Base-by-base conservation (phyloP, 37 sponge, comb jelly and placozoan genomes). In the Diacarnus erythraeanus region DNA sequence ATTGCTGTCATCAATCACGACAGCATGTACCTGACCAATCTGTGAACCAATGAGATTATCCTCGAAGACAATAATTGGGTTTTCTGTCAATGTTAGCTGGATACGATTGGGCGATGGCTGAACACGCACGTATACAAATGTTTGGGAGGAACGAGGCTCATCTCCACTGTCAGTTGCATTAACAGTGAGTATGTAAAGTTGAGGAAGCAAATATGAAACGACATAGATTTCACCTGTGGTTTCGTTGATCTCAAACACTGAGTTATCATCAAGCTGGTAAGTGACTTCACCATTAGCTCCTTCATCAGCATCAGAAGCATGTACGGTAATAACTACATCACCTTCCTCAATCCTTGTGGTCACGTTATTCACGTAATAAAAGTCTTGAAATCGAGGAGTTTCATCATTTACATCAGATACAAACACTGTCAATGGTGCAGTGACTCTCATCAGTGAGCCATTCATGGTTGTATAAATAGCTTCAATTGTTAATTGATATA, bases 361-460 rank as follows among this genome's bases (percentile, higher is more conserved):
- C 23, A 83, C 23, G n/a, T 83, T 75, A 36, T 57, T 40, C 12
- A 40, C 47, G 1, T 43, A 34, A 69, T 59, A 72, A 9, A 76
- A 26, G 0, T 21, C 20, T 2, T 17, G 5, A 42, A 89, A 84
- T 22, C 31, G 1, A 0, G 90, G 90, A 34, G 51, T 22, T 37
- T 67, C 67, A 42, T 89, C 90, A 76, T 89, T 89, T 9, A 83
- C 56, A 42, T 89, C 90, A 0, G 64, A 33, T 9, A 89, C 21
- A 20, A 12, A n/a, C 27, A 89, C 59, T 22, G 25, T 67, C 27
- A 69, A 65, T 60, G 6, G 25, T 1, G 33, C 29, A 34, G 15
- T 25, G 9, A 31, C 33, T 38, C 42, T 35, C 3, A 69, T 2
- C 6, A 20, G 27, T 42, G 2, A 31, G 15, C 34, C 56, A 10